Conservation (phyloP, 2,888 invertebrate species). For the Ormyrus thymus region DNA sequence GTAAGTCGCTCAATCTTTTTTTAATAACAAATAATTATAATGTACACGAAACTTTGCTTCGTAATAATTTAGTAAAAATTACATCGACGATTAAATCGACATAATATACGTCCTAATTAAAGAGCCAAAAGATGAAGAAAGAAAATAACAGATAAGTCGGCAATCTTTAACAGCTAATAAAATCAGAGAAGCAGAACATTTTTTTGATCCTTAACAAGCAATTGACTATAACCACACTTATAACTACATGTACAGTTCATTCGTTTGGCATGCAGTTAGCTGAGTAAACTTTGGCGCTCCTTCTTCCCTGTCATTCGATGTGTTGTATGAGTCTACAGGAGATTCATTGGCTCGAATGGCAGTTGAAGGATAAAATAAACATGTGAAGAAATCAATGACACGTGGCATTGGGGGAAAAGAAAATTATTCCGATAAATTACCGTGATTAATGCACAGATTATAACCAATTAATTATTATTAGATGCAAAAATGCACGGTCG, state of each 20-base stretch:
- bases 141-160: background rate
- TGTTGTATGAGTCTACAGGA: conserved; percentile 6
- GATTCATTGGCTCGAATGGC: conserved; percentile 30
- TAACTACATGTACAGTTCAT: conserved; percentile 59
- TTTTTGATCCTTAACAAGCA: conserved; percentile 12
- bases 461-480: background rate
- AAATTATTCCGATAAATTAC: background rate
- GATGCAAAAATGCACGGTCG: too few relatives aligned
- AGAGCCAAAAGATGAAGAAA: conserved; percentile 13
- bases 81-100: too few relatives aligned
- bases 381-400: conserved; percentile 20
- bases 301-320: conserved; percentile 46
- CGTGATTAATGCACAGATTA: conserved; percentile 37
- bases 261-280: conserved; percentile 74
- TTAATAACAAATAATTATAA: too few relatives aligned
- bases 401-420: conserved; percentile 1
- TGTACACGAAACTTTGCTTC: too few relatives aligned
- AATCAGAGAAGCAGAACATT: background rate
- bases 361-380: conserved; percentile 40
- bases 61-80: too few relatives aligned
- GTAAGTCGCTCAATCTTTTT: conserved; percentile 73
- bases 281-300: conserved; percentile 58
- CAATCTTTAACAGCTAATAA: too few relatives aligned
- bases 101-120: background rate
- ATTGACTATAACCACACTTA: conserved; percentile 46